These are phyloP conservation scores for Microctonus hyperodae DNA, from an alignment of 2,888 invertebrate species.

Conservation along the genomic window DNA sequence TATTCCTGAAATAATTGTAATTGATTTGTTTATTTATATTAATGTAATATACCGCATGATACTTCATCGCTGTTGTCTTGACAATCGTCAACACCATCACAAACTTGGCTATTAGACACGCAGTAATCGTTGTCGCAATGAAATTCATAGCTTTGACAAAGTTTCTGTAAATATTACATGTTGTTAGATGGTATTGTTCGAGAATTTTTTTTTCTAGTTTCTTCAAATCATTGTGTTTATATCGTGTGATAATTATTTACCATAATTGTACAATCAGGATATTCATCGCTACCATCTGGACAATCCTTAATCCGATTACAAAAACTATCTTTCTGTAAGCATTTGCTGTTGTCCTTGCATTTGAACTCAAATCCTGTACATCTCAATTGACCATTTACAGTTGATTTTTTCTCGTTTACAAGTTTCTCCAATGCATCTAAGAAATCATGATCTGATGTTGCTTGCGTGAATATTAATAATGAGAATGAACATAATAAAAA, in stretches of 20 bases:
- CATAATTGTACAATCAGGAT: conserved; percentile 48
- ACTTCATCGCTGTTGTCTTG: conserved; percentile 75
- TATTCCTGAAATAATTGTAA: too few relatives aligned
- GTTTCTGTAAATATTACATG: conserved; percentile 42
- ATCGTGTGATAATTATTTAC: conserved; percentile 35
- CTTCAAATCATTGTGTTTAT: neutral
- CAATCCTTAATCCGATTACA: conserved; percentile 62
- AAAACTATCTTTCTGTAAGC: conserved; percentile 58
- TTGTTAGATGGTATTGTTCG: neutral
- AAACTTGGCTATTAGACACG: conserved; percentile 70
- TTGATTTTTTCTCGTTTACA: too few relatives aligned
- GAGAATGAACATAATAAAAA: neutral
- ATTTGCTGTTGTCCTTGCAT: conserved; percentile 47
- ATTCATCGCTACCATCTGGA: conserved; percentile 61
- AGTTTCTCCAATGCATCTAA: too few relatives aligned
- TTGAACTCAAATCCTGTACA: too few relatives aligned
- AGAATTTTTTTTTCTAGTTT: neutral
- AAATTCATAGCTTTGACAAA: conserved; percentile 68
- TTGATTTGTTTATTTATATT: conserved; percentile 28
- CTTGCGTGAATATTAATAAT: neutral
- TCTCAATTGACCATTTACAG: too few relatives aligned
- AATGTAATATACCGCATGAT: conserved; percentile 69
- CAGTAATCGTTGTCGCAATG: conserved; percentile 73
- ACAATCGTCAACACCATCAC: conserved; percentile 73
- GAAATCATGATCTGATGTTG: too few relatives aligned